Evolutionary conservation across 2,888 invertebrate species (phyloP).

Genomic region (Dasysyrphus albostriatus): DNA sequence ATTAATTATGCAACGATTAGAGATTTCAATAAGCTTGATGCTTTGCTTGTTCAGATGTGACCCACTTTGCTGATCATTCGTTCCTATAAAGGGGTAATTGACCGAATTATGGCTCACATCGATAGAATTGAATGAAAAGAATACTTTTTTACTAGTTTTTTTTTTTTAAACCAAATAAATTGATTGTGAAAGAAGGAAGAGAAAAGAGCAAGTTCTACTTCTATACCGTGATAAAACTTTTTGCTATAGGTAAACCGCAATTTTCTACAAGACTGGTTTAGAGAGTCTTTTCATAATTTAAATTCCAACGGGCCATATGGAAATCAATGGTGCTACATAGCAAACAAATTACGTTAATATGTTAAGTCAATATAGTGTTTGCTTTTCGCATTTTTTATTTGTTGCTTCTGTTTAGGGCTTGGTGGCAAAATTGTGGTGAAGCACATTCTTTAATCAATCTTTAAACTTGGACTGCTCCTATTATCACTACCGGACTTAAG

Average conservation of each 20-base stretch:
- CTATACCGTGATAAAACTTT: neutral
- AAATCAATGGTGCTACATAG: neutral
- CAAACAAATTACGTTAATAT: neutral
- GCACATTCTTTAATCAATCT: neutral
- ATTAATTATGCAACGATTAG: constrained; percentile 24
- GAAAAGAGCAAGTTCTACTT: neutral
- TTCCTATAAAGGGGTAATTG: neutral
- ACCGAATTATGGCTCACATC: neutral
- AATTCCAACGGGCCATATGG: neutral
- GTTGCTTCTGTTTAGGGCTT: neutral
- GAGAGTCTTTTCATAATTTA: neutral
- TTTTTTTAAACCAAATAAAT: neutral
- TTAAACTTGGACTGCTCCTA: neutral
- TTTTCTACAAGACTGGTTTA: neutral
- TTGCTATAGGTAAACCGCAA: neutral
- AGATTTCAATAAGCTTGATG: neutral
- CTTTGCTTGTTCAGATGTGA: neutral
- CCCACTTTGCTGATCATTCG: neutral
- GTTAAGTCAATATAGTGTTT: neutral
- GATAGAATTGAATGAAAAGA: neutral
- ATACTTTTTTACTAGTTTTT: neutral
- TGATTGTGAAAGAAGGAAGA: neutral
- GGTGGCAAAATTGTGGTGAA: neutral
- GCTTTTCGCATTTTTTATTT: neutral
- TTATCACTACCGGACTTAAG: neutral